Evolutionary conservation across 2,797 vertebrate genomes (phyloP), one percentile per base, ranked within the genome.

Genomic region (Serranus cabrilla): DNA sequence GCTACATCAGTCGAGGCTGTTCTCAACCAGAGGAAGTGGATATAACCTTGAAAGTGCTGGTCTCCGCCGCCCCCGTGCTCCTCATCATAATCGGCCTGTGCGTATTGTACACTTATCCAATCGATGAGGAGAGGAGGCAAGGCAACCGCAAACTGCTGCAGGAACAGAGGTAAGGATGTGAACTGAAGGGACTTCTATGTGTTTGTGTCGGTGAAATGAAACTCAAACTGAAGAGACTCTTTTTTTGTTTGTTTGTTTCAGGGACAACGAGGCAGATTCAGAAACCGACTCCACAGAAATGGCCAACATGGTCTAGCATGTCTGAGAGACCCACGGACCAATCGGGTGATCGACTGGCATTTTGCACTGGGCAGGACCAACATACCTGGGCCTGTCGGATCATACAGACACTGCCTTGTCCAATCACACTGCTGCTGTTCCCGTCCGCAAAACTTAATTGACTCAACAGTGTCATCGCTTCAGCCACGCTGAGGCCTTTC

Each of bases 91-190:
- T 98, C 34, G 97, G 98, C 43, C 92, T 99, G 79, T 14, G 92
- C 14, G 96, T 99, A 7, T 95, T 99, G 83, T 95, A 96, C 80
- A 90, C 94, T 0, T 99, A 99, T 72, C 98, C 98, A 4, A 99
- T 99, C 1, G 72, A 97, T 0, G 98, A 99, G 87, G 94, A 97
- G 77, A 95, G 82, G 77, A 89, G 98, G 74, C 95, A 90, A 69
- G 93, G 95, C 34, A 99, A 99, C 91, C 96, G 96, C 85, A 99
- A 99, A 82, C 93, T 95, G 27, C 91, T 99, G 6, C 96, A 97
- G 84, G 96, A 97, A 34, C 87, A 95, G 76, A 94, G 97, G 98
- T 98, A 86, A 93, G 93, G 21, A 54, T 7, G 17, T 7, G 1
- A 8, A 23, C 7, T 2, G 4, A 47, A 39, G 43, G 1, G 5